Evolutionary conservation across 2,888 invertebrate genomes (phyloP).

Genomic region (Eristalis arbustorum): DNA sequence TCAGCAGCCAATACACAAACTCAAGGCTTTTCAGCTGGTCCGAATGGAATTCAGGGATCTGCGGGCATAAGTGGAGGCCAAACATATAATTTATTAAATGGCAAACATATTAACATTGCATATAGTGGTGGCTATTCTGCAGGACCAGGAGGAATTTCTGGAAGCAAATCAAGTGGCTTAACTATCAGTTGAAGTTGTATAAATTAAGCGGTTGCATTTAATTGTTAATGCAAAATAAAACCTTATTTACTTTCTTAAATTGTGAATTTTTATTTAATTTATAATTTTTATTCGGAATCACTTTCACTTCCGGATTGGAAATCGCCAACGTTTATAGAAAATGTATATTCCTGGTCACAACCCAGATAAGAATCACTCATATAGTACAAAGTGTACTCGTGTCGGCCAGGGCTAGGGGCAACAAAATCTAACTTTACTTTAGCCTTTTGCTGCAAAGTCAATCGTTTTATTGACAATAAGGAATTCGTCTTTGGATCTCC

Average conservation of each 20-base stretch:
- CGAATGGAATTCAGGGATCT: slow-evolving; percentile 74
- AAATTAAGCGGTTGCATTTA: neutral
- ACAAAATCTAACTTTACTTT: slow-evolving; percentile 89
- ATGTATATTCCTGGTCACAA: slow-evolving; percentile 99
- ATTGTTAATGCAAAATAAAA: neutral
- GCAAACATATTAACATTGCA: slow-evolving; percentile 78
- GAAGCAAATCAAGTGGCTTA: slow-evolving; percentile 74
- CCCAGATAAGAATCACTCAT: slow-evolving; percentile 99
- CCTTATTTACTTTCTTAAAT: neutral
- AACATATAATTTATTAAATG: slow-evolving; percentile 78
- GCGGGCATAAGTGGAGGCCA: slow-evolving; percentile 79
- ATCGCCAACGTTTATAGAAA: slow-evolving; percentile 90
- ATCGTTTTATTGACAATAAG: slow-evolving; percentile 96
- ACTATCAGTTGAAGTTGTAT: slow-evolving; percentile 69
- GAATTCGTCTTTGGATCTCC: slow-evolving; percentile 97
- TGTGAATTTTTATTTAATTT: neutral
- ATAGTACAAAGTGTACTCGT: slow-evolving; percentile 96
- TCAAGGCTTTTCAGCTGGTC: slow-evolving; percentile 76
- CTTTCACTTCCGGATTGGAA: slow-evolving; percentile 84
- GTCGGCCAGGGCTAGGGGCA: slow-evolving; percentile 92
- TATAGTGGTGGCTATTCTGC: slow-evolving; percentile 78
- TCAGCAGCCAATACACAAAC: slow-evolving; percentile 77
- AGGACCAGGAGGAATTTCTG: slow-evolving; percentile 71
- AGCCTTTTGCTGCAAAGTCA: slow-evolving; percentile 96
- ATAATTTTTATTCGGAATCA: slow-evolving; percentile 81